Conservation (phyloP, 2,888 invertebrate species). For the Eulithis prunata region DNA sequence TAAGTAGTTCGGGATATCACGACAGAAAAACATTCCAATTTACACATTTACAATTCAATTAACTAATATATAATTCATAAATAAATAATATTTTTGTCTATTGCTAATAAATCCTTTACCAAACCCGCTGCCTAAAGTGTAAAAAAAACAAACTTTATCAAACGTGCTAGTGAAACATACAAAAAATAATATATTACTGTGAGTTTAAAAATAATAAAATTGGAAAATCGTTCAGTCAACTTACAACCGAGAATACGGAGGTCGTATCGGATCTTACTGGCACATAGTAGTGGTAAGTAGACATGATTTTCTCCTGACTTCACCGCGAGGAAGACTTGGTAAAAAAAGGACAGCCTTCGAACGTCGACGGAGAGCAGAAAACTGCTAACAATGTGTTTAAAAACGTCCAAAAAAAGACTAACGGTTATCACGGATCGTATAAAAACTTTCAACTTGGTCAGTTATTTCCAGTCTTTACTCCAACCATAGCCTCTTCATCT, state of each 20-base stretch:
- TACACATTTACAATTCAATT: constrained; percentile 27
- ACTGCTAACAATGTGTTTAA: no score
- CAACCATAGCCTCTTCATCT: no score
- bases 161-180: constrained; percentile 30
- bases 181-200: constrained; percentile 6
- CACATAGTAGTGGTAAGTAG: not conserved
- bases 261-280: constrained; percentile 16
- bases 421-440: no score
- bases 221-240: constrained; percentile 30
- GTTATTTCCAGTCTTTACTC: no score
- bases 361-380: no score
- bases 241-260: constrained; percentile 32
- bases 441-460: no score
- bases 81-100: constrained; percentile 15
- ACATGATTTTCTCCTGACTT: not conserved
- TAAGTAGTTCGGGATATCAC: constrained; percentile 13
- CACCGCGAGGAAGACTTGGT: constrained; percentile 1
- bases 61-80: constrained; percentile 20
- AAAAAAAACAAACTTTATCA: constrained; percentile 25
- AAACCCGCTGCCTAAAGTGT: constrained; percentile 25
- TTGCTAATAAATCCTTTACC: constrained; percentile 21
- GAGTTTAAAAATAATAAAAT: constrained; percentile 9
- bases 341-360: no score
- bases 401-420: no score
- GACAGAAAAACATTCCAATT: constrained; percentile 43